Conservation (phyloP, 2,888 invertebrate genomes). For the Callinectes sapidus region DNA sequence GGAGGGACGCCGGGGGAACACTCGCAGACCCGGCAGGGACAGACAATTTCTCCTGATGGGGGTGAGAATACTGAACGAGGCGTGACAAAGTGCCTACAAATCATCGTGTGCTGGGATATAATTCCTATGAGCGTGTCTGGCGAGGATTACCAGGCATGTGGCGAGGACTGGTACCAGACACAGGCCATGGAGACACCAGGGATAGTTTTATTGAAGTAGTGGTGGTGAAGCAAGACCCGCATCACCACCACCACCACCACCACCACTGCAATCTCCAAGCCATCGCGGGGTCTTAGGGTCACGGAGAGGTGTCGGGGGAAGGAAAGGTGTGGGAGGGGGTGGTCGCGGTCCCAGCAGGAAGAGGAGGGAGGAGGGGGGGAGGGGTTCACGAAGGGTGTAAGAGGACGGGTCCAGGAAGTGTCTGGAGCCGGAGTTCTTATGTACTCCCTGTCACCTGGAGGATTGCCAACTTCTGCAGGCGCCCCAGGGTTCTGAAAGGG, state of each 20-base stretch:
- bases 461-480: background rate
- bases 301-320: background rate
- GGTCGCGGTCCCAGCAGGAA: background rate
- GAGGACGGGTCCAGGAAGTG: background rate
- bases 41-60: background rate
- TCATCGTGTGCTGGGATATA: background rate
- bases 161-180: background rate
- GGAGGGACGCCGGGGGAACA: background rate
- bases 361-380: background rate
- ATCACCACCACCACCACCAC: background rate
- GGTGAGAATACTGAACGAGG: background rate
- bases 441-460: background rate
- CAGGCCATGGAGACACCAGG: background rate
- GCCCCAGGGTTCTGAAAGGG: background rate
- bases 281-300: background rate
- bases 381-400: background rate
- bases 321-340: background rate
- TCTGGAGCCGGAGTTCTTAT: background rate
- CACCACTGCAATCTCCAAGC: background rate
- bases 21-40: background rate
- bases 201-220: background rate
- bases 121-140: background rate
- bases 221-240: background rate
- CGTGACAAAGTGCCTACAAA: constrained; percentile 27
- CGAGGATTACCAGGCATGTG: background rate